Percentiles rank a stretch among this genome's conserved stretches.
Conservation (phyloP, 2,888 invertebrate species). For the Synanthedon formicaeformis region DNA sequence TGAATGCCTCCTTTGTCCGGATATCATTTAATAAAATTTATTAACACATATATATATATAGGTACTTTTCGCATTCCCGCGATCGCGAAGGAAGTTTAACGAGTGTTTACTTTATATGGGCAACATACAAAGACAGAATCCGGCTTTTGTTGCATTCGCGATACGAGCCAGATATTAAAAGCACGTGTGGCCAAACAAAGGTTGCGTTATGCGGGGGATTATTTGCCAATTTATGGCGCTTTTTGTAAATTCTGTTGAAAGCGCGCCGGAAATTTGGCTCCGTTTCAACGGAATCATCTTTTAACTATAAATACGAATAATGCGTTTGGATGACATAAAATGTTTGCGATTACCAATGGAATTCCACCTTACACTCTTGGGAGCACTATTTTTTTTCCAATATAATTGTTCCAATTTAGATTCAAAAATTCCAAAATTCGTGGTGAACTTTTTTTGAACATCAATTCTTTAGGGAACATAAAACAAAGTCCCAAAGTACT, state of each 20-base stretch:
- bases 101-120: constrained; percentile 57
- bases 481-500: too few species aligned
- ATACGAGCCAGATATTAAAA: constrained; percentile 58
- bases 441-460: too few species aligned
- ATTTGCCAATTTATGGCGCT: constrained; percentile 70
- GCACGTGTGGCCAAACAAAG: constrained; percentile 72
- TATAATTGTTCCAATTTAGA: too few species aligned
- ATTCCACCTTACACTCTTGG: constrained; percentile 36
- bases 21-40: constrained; percentile 61
- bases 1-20: constrained; percentile 38
- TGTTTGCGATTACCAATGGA: constrained; percentile 17
- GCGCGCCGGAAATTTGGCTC: constrained; percentile 68
- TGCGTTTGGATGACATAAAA: constrained; percentile 41
- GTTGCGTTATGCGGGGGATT: constrained; percentile 71
- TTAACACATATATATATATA: constrained; percentile 27
- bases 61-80: constrained; percentile 9
- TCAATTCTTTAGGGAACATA: too few species aligned
- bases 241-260: constrained; percentile 67
- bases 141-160: constrained; percentile 47
- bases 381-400: constrained; percentile 7
- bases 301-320: constrained; percentile 60
- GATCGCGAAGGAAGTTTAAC: constrained; percentile 37
- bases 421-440: too few species aligned
- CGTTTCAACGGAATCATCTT: constrained; percentile 67
- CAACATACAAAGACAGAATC: constrained; percentile 58